Evolutionary conservation across 1,140 invertebrate species (phyloP), one percentile per base, ranked within the genome.

Genomic region (Pomphorhynchus laevis): DNA sequence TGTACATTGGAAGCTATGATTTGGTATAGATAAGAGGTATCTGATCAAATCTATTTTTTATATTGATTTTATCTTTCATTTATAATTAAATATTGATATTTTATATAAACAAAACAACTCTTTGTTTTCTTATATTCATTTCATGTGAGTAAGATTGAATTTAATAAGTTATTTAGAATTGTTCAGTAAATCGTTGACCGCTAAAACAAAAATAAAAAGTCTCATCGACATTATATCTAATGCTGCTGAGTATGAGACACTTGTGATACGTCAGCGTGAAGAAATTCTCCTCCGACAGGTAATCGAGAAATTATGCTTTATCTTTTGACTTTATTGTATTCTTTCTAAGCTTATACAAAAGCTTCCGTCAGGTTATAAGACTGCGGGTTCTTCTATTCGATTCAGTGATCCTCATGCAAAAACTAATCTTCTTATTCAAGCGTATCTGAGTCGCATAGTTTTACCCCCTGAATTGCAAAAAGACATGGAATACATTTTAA

Each of bases 371-470:
- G 39, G 31, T 35, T 40, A 12, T 18, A 21, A 27, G 37, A 44
- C 17, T 2, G 25, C 1, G 41, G 41, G 21, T 9, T 12, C 11
- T 35, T 35, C 11, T 35, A 14, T 12, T 11, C 11, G n/a, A 11
- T 84, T 72, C 62, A 89, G 80, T 49, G 79, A 93, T 63, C 84
- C 86, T 1, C 82, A 93, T 50, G 69, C 86, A 1, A 98, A 98
- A 53, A 77, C 84, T 0, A 86, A 95, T 56, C 62, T 98, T 21
- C 53, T 98, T 16, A 58, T 98, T 1, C 84, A 95, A 53, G 79
- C 84, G 1, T 82, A 98, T 63, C 60, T 95, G 3, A 84, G 77
- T 0, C 64, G 89, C 8, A 68, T 89, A 50, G 76, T 84, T 50
- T 55, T 95, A 12, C 71, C 74, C 3, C 77, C 84, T 0, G 89